Conservation (phyloP, 1,140 invertebrate genomes). For the Theocolax elegans region DNA sequence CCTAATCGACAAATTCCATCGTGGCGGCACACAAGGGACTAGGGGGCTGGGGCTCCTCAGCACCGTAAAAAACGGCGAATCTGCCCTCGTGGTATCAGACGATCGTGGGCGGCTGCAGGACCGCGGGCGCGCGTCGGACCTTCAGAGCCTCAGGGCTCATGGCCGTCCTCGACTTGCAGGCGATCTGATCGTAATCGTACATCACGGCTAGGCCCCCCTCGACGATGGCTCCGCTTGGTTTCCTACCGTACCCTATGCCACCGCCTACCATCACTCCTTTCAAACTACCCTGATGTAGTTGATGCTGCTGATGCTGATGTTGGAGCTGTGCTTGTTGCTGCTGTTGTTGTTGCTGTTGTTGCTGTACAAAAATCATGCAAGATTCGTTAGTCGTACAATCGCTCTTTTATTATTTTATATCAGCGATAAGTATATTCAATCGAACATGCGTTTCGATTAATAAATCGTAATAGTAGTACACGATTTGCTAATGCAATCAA, state of each 20-base stretch:
- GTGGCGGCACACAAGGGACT: slow-evolving; percentile 25
- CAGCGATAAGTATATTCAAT: too few species aligned
- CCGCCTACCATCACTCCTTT: neutral
- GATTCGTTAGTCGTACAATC: too few species aligned
- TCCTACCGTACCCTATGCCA: neutral
- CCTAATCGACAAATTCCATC: slow-evolving; percentile 5
- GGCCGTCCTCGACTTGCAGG: slow-evolving; percentile 55
- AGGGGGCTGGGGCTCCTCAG: slow-evolving; percentile 5
- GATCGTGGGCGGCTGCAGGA: slow-evolving; percentile 64
- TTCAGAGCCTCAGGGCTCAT: slow-evolving; percentile 66
- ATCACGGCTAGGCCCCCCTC: slow-evolving; percentile 56
- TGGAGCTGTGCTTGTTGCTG: neutral
- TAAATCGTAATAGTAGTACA: too few species aligned
- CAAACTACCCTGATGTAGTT: slow-evolving; percentile 8
- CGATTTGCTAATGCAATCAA: too few species aligned
- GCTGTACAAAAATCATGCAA: neutral
- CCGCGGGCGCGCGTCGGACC: slow-evolving; percentile 63
- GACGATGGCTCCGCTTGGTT: neutral
- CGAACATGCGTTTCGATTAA: too few species aligned
- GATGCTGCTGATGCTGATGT: slow-evolving; percentile 22
- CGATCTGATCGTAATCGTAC: slow-evolving; percentile 64
- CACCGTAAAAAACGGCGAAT: slow-evolving; percentile 40
- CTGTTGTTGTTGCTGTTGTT: slow-evolving; percentile 11
- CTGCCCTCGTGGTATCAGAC: slow-evolving; percentile 53
- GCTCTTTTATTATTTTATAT: too few species aligned